Conservation (phyloP, 2,113 vertebrate species). For the Ia io region DNA sequence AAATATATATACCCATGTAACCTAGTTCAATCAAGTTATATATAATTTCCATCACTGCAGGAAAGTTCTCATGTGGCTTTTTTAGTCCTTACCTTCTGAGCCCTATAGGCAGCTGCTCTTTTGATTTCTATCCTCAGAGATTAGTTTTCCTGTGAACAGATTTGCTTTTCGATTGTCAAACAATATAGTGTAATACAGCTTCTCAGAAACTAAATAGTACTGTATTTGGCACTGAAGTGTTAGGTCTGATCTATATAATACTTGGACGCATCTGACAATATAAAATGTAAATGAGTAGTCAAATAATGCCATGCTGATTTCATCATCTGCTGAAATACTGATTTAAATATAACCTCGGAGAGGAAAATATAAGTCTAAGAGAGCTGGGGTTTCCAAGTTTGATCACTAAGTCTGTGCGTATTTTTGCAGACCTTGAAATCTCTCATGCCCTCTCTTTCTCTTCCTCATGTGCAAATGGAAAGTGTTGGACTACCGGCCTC, state of each 20-base stretch:
- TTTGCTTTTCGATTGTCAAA: constrained; percentile 22
- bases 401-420: not conserved
- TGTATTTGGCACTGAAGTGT: constrained; percentile 5
- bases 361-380: not conserved
- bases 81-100: not conserved
- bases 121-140: not conserved
- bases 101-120: not conserved
- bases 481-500: not conserved
- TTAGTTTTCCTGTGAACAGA: not conserved
- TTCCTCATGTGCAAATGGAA: not conserved
- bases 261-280: not conserved
- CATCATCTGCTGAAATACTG: not conserved
- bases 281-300: not conserved
- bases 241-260: constrained; percentile 26
- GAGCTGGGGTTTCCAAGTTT: not conserved
- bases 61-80: not conserved
- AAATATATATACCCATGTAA: not conserved
- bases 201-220: not conserved
- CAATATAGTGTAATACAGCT: not conserved
- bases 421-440: not conserved
- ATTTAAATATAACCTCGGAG: constrained; percentile 5
- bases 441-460: not conserved
- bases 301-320: not conserved
- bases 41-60: not conserved
- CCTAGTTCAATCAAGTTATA: not conserved